Base-by-base conservation (phyloP, 2,797 vertebrate species). In the Paedocypris micromegethes region DNA sequence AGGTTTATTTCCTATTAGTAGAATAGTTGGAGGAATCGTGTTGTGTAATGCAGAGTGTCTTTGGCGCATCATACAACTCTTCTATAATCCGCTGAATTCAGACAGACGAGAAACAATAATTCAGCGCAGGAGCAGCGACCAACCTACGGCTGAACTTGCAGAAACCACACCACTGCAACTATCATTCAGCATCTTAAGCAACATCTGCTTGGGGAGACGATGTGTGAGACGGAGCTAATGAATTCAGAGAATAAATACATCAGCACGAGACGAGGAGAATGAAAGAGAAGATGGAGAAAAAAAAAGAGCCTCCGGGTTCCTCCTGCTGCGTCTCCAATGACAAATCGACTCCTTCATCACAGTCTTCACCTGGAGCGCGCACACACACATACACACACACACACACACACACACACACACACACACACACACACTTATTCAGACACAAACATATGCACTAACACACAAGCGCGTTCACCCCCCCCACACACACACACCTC, bases 331-430 rank as follows among this genome's bases (percentile, higher is more conserved):
- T 48, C 67, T 67, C 61, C 69, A 60, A 70, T 68, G 73, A 49
- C 72, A 74, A 58, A 23, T 51, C 58, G 38, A 70, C 65, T 58
- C 46, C 76, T 75, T 76, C 66, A 75, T 75, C 73, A 71, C 52
- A 56, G 69, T 41, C 64, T 56, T 79, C 77, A 72, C 72, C 76
- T 72, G 76, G 59, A 68, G 48, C 49, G 37, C 45, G 39, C 66
- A 4, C 62, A 9, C 5, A 8, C 45, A 6, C 52, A 51, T 68
- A 46, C 51, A 56, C 57, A 46, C 58, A 56, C 68, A 75, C 48
- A 44, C 58, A 66, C 41, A 66, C 23, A 56, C 6, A 53, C 3
- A 6, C 62, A 9, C 45, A 6, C 52, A 51, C 73, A 46, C 51
- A 56, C 57, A 46, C 58, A 56, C 68, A 75, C 48, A 44, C 58